Conservation (phyloP, 1,140 invertebrate species). For the Drosophila pseudoananassae region DNA sequence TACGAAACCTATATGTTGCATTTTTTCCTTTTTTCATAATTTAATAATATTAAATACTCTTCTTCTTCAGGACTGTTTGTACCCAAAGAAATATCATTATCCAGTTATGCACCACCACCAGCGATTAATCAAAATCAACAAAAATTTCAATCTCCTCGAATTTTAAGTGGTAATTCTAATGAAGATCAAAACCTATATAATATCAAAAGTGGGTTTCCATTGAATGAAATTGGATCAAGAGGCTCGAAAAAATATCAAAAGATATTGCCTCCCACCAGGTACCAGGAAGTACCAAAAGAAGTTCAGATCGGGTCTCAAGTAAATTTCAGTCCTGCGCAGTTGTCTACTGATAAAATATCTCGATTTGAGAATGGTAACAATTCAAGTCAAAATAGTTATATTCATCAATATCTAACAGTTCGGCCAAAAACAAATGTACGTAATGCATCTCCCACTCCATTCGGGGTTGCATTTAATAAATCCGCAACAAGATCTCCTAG, state of each 20-base stretch:
- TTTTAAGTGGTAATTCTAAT: not conserved
- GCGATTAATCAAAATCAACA: not conserved
- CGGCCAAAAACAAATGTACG: constrained; percentile 25
- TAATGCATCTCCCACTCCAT: constrained; percentile 58
- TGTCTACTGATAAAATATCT: constrained; percentile 70
- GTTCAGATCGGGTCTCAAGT: constrained; percentile 25
- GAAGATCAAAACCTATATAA: not conserved
- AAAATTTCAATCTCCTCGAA: not conserved
- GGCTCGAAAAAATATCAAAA: constrained; percentile 35
- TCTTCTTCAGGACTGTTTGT: constrained; percentile 67
- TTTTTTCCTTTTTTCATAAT: not conserved
- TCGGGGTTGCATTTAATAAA: constrained; percentile 16
- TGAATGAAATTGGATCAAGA: constrained; percentile 14
- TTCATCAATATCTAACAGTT: constrained; percentile 28
- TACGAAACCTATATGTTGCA: too few species aligned
- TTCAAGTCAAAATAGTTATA: constrained; percentile 32
- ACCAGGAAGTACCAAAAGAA: constrained; percentile 32
- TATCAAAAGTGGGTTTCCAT: constrained; percentile 26
- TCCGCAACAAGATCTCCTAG: constrained; percentile 10
- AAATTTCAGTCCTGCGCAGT: constrained; percentile 71
- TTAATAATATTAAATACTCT: constrained; percentile 4
- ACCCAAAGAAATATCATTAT: constrained; percentile 77
- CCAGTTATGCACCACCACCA: constrained; percentile 74
- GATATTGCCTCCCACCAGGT: constrained; percentile 34
- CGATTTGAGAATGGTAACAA: constrained; percentile 62